A percentile compares a stretch with the other conserved stretches of the same genome.
phyloP scores from a whole-genome alignment of 2,113 vertebrate species.

The Salvelinus namaycush region DNA sequence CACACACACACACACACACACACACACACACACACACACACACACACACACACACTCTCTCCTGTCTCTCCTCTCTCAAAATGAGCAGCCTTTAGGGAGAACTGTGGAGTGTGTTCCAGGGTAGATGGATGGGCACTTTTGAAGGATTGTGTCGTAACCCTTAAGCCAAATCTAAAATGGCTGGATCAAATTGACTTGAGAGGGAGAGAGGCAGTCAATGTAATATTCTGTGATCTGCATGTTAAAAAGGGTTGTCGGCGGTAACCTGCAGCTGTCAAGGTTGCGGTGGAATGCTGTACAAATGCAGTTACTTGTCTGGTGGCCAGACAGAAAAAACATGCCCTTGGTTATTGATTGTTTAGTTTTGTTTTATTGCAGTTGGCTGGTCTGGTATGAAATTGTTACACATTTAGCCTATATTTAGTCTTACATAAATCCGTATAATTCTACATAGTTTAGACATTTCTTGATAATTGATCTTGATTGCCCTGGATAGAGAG shows the following conservation, averaged over 20 bases:
- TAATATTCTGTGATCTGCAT: conserved; percentile 77
- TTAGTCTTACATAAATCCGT: too few relatives aligned
- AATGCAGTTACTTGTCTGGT: conserved; percentile 72
- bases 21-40: background rate
- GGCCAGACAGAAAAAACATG: conserved; percentile 71
- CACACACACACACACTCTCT: conserved; percentile 5
- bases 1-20: too few relatives aligned
- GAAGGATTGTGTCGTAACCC: conserved; percentile 72
- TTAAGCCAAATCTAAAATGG: conserved; percentile 72
- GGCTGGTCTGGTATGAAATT: conserved; percentile 48
- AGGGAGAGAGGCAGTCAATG: conserved; percentile 59
- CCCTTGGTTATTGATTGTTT: conserved; percentile 74
- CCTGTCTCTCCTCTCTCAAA: conserved; percentile 38
- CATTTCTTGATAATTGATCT: too few relatives aligned
- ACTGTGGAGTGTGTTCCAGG: conserved; percentile 61
- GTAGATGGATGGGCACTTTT: conserved; percentile 73
- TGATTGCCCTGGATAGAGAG: conserved; percentile 2
- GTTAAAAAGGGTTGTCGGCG: conserved; percentile 66
- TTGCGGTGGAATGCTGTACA: conserved; percentile 59
- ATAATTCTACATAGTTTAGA: too few relatives aligned
- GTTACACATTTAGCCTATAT: too few relatives aligned
- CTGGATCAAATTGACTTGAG: conserved; percentile 75
- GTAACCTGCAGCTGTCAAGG: conserved; percentile 68
- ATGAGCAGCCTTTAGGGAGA: conserved; percentile 68
- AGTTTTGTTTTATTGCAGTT: conserved; percentile 68